These are phyloP conservation scores for Thalassophryne amazonica DNA, from an alignment of 2,797 vertebrate species.

Conservation along the genomic window DNA sequence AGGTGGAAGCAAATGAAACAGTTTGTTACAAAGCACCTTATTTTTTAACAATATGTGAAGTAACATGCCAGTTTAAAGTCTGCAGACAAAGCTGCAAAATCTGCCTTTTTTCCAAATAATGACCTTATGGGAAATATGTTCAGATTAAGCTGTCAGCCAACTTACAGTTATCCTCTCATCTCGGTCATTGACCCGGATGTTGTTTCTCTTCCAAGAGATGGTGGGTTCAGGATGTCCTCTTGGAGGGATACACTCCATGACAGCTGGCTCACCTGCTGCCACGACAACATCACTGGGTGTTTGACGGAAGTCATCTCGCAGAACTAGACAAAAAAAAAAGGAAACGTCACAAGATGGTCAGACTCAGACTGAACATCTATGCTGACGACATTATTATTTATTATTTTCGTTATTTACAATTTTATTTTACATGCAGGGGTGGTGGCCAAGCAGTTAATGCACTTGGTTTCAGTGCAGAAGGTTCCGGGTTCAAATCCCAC, in stretches of 20 bases:
- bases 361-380: background rate
- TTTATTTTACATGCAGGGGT: too few relatives aligned
- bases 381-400: background rate
- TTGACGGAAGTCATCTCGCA: conserved; percentile 95
- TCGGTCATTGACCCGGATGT: conserved; percentile 81
- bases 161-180: conserved; percentile 92
- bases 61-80: too few relatives aligned
- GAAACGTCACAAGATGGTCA: background rate
- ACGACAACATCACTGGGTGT: conserved; percentile 90
- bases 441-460: too few relatives aligned
- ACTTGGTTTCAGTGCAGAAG: too few relatives aligned
- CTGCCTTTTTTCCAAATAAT: too few relatives aligned
- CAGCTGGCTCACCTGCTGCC: conserved; percentile 90
- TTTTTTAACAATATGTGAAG: too few relatives aligned
- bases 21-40: too few relatives aligned
- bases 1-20: too few relatives aligned
- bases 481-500: too few relatives aligned
- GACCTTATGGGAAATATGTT: too few relatives aligned
- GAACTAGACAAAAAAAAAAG: conserved; percentile 70
- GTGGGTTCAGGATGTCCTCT: conserved; percentile 93
- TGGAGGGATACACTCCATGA: conserved; percentile 94
- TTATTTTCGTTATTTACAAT: too few relatives aligned
- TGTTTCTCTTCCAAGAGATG: conserved; percentile 93
- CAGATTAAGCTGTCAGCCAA: background rate
- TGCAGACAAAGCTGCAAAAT: too few relatives aligned